Conservation (phyloP, 2,888 invertebrate species). For the Phaedon cochleariae region DNA sequence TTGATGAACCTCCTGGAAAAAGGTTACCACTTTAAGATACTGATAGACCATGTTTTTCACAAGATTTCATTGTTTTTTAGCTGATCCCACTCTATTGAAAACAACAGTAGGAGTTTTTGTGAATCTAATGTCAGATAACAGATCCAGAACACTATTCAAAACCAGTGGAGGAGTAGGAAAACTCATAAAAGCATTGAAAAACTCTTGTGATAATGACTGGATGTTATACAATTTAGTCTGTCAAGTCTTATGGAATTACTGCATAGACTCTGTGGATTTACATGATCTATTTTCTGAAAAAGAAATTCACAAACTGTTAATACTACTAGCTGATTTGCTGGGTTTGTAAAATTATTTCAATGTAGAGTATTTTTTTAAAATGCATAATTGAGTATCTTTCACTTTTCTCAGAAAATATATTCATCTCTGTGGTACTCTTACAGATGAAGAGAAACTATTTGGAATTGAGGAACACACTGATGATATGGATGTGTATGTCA, state of each 20-base stretch:
- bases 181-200: constrained; percentile 66
- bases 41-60: neutral
- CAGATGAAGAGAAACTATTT: constrained; percentile 69
- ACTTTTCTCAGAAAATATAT: neutral
- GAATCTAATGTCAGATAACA: constrained; percentile 74
- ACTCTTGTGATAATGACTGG: constrained; percentile 73
- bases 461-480: constrained; percentile 60
- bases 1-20: constrained; percentile 69
- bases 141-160: constrained; percentile 66
- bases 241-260: constrained; percentile 78
- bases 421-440: constrained; percentile 32
- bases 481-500: constrained; percentile 56
- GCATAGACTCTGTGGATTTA: constrained; percentile 65
- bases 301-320: constrained; percentile 66
- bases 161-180: constrained; percentile 65
- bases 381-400: constrained; percentile 9
- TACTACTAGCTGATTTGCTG: constrained; percentile 66
- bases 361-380: too few species aligned
- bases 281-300: constrained; percentile 63
- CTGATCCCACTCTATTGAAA: constrained; percentile 74
- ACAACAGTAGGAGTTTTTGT: constrained; percentile 85
- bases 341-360: constrained; percentile 52
- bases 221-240: constrained; percentile 76
- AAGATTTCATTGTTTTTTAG: constrained; percentile 57
- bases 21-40: constrained; percentile 56